Conservation (phyloP, 2,888 invertebrate species). For the Drosophila nigricruria region DNA sequence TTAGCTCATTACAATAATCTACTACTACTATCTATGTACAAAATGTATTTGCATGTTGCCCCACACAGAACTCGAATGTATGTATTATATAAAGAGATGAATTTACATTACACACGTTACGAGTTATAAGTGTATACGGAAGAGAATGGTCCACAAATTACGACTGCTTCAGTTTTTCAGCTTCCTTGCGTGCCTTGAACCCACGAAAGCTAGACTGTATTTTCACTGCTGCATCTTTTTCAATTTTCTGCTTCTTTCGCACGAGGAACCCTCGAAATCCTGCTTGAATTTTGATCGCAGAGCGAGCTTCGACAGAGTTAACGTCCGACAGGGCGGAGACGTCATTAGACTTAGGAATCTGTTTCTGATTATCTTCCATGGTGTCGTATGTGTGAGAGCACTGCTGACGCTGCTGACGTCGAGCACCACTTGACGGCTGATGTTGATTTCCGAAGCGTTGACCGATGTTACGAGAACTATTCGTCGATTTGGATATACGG, state of each 20-base stretch:
- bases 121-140: constrained; percentile 4
- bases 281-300: constrained; percentile 85
- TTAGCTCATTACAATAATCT: constrained; percentile 54
- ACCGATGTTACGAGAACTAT: constrained; percentile 36
- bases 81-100: constrained; percentile 12
- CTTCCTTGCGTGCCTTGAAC: constrained; percentile 84
- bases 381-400: constrained; percentile 6
- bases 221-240: constrained; percentile 85
- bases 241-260: constrained; percentile 84
- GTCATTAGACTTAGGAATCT: constrained; percentile 9
- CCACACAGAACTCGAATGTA: constrained; percentile 35
- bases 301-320: constrained; percentile 77
- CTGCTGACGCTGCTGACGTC: constrained; percentile 51
- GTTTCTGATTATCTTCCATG: constrained; percentile 52
- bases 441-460: constrained; percentile 36
- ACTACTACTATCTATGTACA: constrained; percentile 65
- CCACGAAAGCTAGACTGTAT: constrained; percentile 86
- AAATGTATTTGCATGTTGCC: constrained; percentile 38
- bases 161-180: constrained; percentile 80
- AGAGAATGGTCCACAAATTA: constrained; percentile 36
- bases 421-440: constrained; percentile 33
- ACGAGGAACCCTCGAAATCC: constrained; percentile 84
- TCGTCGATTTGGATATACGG: constrained; percentile 42
- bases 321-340: constrained; percentile 33
- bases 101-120: constrained; percentile 23